Evolutionary conservation across 30 jellyfish, hydroid and myxozoan species (phyloP), one percentile per base, ranked within the genome.

Genomic region (Hydractinia symbiolongicarpus): DNA sequence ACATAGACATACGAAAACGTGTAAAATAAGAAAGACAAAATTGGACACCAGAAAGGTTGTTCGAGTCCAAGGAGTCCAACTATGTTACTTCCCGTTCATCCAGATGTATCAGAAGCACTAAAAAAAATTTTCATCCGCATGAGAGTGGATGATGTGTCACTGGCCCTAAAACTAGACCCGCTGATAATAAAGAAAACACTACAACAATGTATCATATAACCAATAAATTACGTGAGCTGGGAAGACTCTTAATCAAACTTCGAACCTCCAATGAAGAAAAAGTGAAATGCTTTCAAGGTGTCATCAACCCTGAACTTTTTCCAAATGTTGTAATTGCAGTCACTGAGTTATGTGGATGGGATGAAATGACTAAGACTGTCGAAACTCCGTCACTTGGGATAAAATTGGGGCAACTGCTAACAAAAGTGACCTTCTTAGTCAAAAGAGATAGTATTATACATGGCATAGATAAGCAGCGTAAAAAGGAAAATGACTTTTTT

Each of bases 341-440:
- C n/a, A 67, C 50, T 10, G 51, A 67, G 11, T 10, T 67, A 49
- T 67, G 78, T 49, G 78, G 78, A 11, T 67, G 78, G 78, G 21
- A 67, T 67, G 78, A 67, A 67, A 49, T 11, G 51, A 67, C 14
- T 13, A 67, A 67, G 50, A 67, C 78, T 13, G 78, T 67, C 78
- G 51, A 67, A 49, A 67, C 78, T 10, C 78, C 78, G 21, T 67
- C 78, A 10, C 21, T 67, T 11, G 78, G 78, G 51, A 67, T 67
- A 10, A 67, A 67, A 21, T 49, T 67, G 19, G 78, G 78, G 50
- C 78, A 67, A 13, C 50, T 67, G 11, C 78, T 67, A 10, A 10
- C 51, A 10, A 67, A 67, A 20, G 51, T 67, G 11, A 4, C 51
- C 78, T 13, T 13, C 51, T 10, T 67, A 10, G 51, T 67, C 11